Evolutionary conservation across 2,797 vertebrate species (phyloP).

Genomic region (Hoplostethus atlanticus): DNA sequence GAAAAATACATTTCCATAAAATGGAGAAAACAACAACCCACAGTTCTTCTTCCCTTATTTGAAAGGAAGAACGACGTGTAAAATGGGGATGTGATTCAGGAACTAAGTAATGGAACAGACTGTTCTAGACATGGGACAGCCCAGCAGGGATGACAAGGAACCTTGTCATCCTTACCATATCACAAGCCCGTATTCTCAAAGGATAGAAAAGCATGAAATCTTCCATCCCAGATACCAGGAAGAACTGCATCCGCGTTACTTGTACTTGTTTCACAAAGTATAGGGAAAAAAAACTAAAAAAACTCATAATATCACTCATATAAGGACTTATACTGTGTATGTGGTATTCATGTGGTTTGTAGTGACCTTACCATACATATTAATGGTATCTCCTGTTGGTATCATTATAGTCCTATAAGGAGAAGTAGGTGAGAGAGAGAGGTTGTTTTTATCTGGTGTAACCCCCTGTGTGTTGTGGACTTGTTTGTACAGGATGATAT

Average conservation of each 20-base stretch:
- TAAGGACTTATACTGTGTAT: too few species aligned
- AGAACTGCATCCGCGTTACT: too few species aligned
- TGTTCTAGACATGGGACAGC: neutral
- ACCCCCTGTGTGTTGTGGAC: neutral
- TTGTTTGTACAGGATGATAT: neutral
- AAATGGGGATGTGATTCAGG: constrained; percentile 70
- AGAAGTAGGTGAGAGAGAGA: neutral
- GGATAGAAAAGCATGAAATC: neutral
- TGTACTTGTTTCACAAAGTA: too few species aligned
- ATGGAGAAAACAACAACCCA: neutral
- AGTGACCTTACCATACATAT: too few species aligned
- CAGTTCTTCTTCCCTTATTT: constrained; percentile 43
- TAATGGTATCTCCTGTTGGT: too few species aligned
- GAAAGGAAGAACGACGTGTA: constrained; percentile 40
- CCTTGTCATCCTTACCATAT: neutral
- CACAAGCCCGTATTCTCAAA: too few species aligned
- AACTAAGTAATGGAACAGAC: constrained; percentile 53
- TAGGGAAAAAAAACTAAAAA: too few species aligned
- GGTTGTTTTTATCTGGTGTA: too few species aligned
- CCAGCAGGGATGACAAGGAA: neutral
- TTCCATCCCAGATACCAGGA: too few species aligned
- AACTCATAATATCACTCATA: too few species aligned
- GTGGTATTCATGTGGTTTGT: too few species aligned
- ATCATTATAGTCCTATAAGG: too few species aligned
- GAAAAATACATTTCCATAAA: neutral